Evolutionary conservation across 2,888 invertebrate species (phyloP).

Genomic region (Polydrusus cervinus): DNA sequence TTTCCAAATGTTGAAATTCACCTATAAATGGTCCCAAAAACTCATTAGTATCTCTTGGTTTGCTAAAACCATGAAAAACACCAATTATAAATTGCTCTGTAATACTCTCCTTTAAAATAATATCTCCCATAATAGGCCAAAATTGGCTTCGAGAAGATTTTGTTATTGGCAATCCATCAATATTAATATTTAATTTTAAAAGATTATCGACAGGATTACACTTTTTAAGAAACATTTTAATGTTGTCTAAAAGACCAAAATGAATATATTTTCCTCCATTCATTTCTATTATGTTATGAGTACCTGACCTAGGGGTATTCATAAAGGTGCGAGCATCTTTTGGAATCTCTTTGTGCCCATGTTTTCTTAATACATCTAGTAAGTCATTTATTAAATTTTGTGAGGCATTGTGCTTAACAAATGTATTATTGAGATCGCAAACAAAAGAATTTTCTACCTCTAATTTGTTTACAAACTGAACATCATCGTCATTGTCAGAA

Average conservation of each 20-base stretch:
- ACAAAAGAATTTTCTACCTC: background rate
- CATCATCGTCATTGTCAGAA: background rate
- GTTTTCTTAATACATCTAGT: background rate
- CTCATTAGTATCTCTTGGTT: slow-evolving; percentile 32
- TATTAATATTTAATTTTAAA: slow-evolving; percentile 3
- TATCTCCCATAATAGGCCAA: slow-evolving; percentile 17
- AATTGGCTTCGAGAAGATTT: slow-evolving; percentile 20
- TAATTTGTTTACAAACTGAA: background rate
- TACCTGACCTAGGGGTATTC: background rate
- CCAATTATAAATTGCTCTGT: slow-evolving; percentile 33
- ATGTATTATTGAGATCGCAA: background rate
- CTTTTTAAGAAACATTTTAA: background rate
- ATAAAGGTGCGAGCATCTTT: background rate
- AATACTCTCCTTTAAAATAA: slow-evolving; percentile 9
- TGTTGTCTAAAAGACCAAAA: background rate
- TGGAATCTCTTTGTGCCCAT: background rate
- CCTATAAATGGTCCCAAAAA: slow-evolving; percentile 42
- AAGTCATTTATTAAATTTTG: background rate
- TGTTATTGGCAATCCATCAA: slow-evolving; percentile 17
- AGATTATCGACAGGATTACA: background rate
- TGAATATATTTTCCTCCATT: background rate
- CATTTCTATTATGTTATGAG: background rate
- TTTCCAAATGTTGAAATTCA: slow-evolving; percentile 32
- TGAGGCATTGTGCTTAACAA: background rate
- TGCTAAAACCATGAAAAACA: slow-evolving; percentile 43